A percentile compares a stretch with the other conserved stretches of the same genome.
Conservation (phyloP, 2,888 invertebrate species). For the Myopa testacea region DNA sequence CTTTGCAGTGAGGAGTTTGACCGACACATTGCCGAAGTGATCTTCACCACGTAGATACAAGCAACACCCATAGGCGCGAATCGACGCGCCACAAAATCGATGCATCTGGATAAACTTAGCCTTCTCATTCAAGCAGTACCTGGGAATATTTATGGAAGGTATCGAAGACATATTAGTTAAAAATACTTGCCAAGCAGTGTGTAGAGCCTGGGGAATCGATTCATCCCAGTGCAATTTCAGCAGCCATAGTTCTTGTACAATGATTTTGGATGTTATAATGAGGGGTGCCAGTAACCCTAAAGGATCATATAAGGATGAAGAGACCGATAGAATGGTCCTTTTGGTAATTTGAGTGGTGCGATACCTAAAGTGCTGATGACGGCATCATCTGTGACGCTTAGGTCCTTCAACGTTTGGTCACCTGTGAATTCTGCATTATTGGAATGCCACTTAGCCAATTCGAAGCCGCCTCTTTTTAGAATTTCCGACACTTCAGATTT, state of each 20-base stretch:
- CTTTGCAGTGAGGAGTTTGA: conserved; percentile 20
- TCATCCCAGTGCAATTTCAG: conserved; percentile 33
- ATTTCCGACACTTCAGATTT: neutral
- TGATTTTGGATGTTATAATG: conserved; percentile 21
- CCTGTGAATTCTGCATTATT: conserved; percentile 3
- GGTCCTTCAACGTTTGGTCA: conserved; percentile 7
- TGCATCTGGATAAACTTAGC: conserved; percentile 31
- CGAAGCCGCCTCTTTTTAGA: conserved; percentile 2
- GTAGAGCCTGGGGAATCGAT: conserved; percentile 12
- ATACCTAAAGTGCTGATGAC: conserved; percentile 27
- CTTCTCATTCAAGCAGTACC: conserved; percentile 20
- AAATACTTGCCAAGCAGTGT: conserved; percentile 10
- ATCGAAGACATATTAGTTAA: neutral
- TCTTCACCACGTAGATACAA: conserved; percentile 27
- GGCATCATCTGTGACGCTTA: conserved; percentile 13
- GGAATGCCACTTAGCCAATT: conserved; percentile 34
- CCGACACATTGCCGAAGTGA: neutral
- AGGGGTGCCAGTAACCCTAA: conserved; percentile 32
- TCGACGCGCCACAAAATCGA: conserved; percentile 40
- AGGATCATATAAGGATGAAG: conserved; percentile 43
- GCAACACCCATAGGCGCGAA: conserved; percentile 40
- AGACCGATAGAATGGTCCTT: conserved; percentile 30
- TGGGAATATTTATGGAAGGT: neutral
- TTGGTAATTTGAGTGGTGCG: conserved; percentile 16
- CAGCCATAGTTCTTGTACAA: conserved; percentile 35